Evolutionary conservation across 2,113 vertebrate genomes (phyloP).

Genomic region (Gnathonemus echidnorhynchus): DNA sequence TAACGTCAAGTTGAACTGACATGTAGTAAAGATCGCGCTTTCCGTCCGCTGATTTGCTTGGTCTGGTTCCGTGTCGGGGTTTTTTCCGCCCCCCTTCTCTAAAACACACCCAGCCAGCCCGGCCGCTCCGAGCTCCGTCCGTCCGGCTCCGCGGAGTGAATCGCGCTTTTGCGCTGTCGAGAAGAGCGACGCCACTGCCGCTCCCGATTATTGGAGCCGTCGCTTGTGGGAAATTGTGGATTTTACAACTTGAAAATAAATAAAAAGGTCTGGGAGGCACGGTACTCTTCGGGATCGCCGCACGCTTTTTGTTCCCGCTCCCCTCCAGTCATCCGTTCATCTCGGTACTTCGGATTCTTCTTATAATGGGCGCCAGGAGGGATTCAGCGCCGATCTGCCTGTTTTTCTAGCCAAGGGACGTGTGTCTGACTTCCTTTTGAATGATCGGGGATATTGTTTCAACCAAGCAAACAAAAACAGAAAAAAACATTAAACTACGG

Average conservation of each 20-base stretch:
- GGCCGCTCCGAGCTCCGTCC: background rate
- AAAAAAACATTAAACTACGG: background rate
- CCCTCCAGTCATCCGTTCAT: background rate
- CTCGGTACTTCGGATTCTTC: background rate
- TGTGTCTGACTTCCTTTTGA: background rate
- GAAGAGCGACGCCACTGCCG: background rate
- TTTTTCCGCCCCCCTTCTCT: background rate
- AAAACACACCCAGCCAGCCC: slow-evolving; percentile 1
- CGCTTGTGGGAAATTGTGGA: background rate
- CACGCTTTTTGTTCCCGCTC: background rate
- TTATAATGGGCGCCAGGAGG: background rate
- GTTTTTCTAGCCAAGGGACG: background rate
- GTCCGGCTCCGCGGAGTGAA: background rate
- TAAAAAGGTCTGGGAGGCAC: background rate
- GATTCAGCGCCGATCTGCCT: slow-evolving; percentile 9
- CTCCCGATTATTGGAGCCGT: background rate
- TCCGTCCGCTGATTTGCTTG: background rate
- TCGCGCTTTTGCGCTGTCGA: background rate
- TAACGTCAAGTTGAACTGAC: background rate
- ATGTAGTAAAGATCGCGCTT: background rate
- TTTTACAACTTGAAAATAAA: background rate
- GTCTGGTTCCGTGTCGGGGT: background rate
- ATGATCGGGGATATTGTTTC: background rate
- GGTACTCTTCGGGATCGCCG: background rate
- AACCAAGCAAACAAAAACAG: background rate